A percentile compares a stretch with the other conserved stretches of the same genome.
These are phyloP conservation scores for Babylonia areolata DNA, from an alignment of 1,140 invertebrate genomes.

Conservation along the genomic window DNA sequence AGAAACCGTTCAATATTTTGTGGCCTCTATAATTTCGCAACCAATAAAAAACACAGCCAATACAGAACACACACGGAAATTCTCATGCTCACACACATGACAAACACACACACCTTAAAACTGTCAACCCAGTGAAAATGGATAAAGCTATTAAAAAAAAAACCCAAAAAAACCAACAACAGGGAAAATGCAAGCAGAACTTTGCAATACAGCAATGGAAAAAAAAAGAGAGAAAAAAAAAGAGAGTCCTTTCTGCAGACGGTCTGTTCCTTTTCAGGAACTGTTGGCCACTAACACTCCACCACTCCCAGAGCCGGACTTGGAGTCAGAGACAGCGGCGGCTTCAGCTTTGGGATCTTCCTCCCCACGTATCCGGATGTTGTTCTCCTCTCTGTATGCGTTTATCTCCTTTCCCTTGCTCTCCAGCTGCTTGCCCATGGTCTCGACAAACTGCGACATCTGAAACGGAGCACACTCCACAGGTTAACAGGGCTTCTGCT, in stretches of 20 bases:
- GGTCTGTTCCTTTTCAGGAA: constrained; percentile 12
- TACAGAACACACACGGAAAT: not conserved
- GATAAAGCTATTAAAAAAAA: not conserved
- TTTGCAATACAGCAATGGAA: not conserved
- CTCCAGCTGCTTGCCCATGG: constrained; percentile 86
- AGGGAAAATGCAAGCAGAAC: too few relatives aligned
- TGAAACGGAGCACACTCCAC: constrained; percentile 70
- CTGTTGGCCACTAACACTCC: constrained; percentile 66
- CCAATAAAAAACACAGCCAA: not conserved
- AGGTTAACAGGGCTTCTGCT: not conserved
- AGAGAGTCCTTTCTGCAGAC: not conserved
- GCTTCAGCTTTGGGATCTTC: constrained; percentile 63
- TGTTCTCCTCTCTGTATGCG: constrained; percentile 93
- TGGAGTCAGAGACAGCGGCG: constrained; percentile 36
- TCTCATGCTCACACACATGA: not conserved
- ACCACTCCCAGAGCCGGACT: constrained; percentile 49
- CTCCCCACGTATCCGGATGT: constrained; percentile 82
- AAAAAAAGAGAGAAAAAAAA: not conserved
- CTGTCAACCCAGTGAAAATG: too few relatives aligned
- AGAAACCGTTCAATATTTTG: not conserved
- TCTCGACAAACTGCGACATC: constrained; percentile 86
- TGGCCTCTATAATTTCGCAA: not conserved
- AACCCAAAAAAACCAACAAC: too few relatives aligned
- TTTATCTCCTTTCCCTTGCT: constrained; percentile 94
- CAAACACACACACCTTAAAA: not conserved